Conservation (phyloP, 2,888 invertebrate genomes). For the Desoria tigrina region DNA sequence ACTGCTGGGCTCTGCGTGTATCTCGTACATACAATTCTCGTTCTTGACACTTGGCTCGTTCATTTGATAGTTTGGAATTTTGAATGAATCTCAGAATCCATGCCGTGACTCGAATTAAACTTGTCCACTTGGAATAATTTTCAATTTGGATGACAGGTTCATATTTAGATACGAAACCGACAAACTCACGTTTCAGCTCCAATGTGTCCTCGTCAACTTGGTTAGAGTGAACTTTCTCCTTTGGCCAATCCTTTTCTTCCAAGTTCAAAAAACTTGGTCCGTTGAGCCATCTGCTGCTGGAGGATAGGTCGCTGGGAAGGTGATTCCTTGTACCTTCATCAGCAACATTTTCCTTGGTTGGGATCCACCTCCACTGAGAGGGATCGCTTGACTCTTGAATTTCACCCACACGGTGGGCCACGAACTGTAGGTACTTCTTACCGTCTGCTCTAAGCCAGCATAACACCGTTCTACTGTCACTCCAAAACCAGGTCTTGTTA, state of each 20-base stretch:
- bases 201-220: neutral
- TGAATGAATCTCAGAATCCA: neutral
- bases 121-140: neutral
- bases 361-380: slow-evolving; percentile 46
- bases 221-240: neutral
- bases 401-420: slow-evolving; percentile 41
- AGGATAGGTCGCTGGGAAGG: slow-evolving; percentile 8
- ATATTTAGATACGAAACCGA: neutral
- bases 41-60: no score
- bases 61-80: neutral
- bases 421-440: slow-evolving; percentile 38
- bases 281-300: slow-evolving; percentile 39
- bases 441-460: slow-evolving; percentile 42
- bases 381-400: slow-evolving; percentile 28
- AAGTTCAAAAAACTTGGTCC: slow-evolving; percentile 45
- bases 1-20: neutral
- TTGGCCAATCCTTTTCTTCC: slow-evolving; percentile 37
- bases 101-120: neutral
- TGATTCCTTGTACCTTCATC: slow-evolving; percentile 45
- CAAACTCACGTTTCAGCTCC: neutral
- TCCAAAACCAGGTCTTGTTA: slow-evolving; percentile 25
- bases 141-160: neutral
- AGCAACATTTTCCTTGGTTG: slow-evolving; percentile 44
- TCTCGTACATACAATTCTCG: no score
- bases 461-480: slow-evolving; percentile 39